phyloP scores from a whole-genome alignment of 2,113 vertebrate species.

The Hiodon alosoides region DNA sequence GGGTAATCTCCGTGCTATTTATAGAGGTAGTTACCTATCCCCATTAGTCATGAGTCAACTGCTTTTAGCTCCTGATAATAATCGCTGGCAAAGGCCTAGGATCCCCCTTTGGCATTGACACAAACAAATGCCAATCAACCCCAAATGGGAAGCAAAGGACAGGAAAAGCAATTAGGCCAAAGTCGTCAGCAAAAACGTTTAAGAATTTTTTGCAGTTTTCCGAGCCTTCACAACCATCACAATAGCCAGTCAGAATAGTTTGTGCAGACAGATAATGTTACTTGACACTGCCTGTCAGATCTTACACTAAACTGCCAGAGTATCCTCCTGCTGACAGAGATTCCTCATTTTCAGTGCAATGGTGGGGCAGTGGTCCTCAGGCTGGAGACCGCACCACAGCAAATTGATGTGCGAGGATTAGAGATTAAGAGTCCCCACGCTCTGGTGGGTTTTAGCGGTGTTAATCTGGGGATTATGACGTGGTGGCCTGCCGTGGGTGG shows the following conservation, averaged over 20 bases:
- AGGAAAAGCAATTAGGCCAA: neutral
- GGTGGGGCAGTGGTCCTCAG: neutral
- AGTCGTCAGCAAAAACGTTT: neutral
- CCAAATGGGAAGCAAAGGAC: neutral
- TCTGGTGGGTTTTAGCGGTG: constrained; percentile 49
- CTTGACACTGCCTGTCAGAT: constrained; percentile 6
- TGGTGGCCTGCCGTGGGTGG: constrained; percentile 47
- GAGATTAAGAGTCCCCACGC: constrained; percentile 58
- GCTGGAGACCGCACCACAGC: constrained; percentile 37
- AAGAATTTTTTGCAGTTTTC: neutral
- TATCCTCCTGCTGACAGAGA: neutral
- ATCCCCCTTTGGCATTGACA: neutral
- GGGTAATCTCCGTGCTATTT: constrained; percentile 4
- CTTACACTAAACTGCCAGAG: neutral
- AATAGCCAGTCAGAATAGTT: neutral
- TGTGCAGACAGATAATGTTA: neutral
- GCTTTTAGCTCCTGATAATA: neutral
- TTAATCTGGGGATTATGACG: constrained; percentile 74
- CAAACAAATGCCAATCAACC: neutral
- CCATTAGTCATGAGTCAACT: neutral
- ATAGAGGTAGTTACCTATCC: neutral
- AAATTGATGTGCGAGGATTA: constrained; percentile 63
- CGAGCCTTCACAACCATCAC: neutral
- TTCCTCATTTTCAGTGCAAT: constrained; percentile 30
- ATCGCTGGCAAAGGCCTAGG: neutral